Conservation (phyloP, 2,113 vertebrate genomes). For the Dasyornis broadbenti region DNA sequence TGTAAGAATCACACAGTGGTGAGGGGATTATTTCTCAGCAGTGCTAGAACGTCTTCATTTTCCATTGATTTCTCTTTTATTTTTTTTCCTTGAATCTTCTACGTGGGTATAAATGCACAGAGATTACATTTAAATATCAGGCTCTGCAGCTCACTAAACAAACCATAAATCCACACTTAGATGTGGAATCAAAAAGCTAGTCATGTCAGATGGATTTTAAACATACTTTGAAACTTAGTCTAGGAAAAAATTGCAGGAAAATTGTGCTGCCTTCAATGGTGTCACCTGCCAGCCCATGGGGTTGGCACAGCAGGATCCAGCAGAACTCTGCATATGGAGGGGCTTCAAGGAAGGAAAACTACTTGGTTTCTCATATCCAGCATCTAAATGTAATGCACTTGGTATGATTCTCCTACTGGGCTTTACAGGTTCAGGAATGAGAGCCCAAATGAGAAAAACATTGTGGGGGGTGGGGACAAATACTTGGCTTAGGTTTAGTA, state of each 20-base stretch:
- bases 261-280: not conserved
- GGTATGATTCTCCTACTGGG: not conserved
- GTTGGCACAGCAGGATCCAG: not conserved
- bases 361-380: not conserved
- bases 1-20: not conserved
- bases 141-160: not conserved
- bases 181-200: not conserved
- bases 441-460: not conserved
- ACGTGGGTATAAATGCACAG: not conserved
- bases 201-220: not conserved
- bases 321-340: not conserved
- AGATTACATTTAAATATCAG: not conserved
- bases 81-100: not conserved
- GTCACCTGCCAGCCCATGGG: not conserved
- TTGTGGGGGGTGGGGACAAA: not conserved
- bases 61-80: not conserved
- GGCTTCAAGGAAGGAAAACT: not conserved
- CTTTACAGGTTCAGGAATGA: not conserved
- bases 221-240: not conserved
- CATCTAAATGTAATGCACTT: not conserved
- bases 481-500: not conserved
- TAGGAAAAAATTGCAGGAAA: not conserved
- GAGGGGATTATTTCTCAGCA: not conserved
- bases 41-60: not conserved
- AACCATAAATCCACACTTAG: not conserved